Evolutionary conservation across 2,888 invertebrate genomes (phyloP).

Genomic region (Philhelius pedissequus): DNA sequence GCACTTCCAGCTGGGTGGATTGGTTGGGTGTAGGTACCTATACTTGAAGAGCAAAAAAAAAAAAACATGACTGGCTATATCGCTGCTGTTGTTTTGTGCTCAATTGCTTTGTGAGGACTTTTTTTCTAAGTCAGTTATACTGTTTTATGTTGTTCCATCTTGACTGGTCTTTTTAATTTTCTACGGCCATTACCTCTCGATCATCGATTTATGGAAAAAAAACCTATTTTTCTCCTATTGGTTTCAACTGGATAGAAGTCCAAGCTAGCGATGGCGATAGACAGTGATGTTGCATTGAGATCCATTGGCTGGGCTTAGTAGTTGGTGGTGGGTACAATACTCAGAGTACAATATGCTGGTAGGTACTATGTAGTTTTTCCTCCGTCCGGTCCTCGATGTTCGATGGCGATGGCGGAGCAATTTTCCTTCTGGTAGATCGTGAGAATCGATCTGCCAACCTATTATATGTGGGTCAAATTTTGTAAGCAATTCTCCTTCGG

Average conservation of each 20-base stretch:
- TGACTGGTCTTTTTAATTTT: conserved; percentile 63
- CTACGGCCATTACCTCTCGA: conserved; percentile 66
- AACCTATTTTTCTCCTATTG: conserved; percentile 62
- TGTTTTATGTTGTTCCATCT: conserved; percentile 5
- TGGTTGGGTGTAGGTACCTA: conserved; percentile 62
- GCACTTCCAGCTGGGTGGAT: conserved; percentile 68
- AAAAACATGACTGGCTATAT: conserved; percentile 47
- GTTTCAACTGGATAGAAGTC: conserved; percentile 31
- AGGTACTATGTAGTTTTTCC: conserved; percentile 35
- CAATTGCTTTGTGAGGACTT: conserved; percentile 49
- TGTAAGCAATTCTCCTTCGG: conserved; percentile 37
- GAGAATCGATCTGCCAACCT: conserved; percentile 69
- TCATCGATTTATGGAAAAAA: conserved; percentile 66
- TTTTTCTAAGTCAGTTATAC: neutral
- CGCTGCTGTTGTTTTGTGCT: conserved; percentile 11
- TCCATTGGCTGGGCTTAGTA: conserved; percentile 43
- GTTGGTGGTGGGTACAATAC: neutral
- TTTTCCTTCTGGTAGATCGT: conserved; percentile 58
- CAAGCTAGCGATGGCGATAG: conserved; percentile 44
- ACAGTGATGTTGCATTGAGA: conserved; percentile 49
- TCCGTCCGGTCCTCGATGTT: conserved; percentile 25
- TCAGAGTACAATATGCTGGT: conserved; percentile 3
- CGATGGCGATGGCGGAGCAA: conserved; percentile 30
- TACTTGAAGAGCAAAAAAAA: conserved; percentile 14
- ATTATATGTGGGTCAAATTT: conserved; percentile 68